Conservation (phyloP, 2,888 invertebrate species). For the Mythimna ferrago region DNA sequence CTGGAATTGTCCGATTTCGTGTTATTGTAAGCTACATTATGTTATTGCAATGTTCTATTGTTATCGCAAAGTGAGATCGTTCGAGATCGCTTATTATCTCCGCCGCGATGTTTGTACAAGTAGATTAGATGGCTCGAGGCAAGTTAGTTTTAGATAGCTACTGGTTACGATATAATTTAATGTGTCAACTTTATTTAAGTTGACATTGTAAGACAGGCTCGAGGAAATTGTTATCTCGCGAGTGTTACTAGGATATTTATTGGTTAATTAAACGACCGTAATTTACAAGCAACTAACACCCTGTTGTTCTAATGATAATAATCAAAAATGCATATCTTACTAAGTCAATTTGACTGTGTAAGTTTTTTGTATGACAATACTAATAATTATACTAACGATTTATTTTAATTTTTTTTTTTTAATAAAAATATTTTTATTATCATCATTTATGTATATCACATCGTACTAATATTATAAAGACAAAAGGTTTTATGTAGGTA, state of each 20-base stretch:
- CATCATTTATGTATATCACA: too few species aligned
- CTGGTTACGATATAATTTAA: slow-evolving; percentile 43
- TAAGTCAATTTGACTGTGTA: too few species aligned
- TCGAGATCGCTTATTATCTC: slow-evolving; percentile 57
- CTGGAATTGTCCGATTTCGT: slow-evolving; percentile 66
- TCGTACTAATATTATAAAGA: too few species aligned
- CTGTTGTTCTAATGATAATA: too few species aligned
- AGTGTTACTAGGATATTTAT: slow-evolving; percentile 19
- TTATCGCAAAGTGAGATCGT: slow-evolving; percentile 58
- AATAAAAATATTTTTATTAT: too few species aligned
- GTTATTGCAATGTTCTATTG: slow-evolving; percentile 58
- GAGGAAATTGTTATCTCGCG: slow-evolving; percentile 47
- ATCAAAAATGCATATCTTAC: too few species aligned
- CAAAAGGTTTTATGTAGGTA: too few species aligned
- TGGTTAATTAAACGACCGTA: slow-evolving; percentile 14
- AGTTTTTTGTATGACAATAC: too few species aligned
- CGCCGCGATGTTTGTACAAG: slow-evolving; percentile 47
- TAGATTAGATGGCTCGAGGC: slow-evolving; percentile 57
- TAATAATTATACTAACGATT: too few species aligned
- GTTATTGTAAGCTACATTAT: slow-evolving; percentile 67
- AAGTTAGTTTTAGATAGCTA: slow-evolving; percentile 59
- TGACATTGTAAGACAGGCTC: slow-evolving; percentile 46
- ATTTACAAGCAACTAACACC: background rate
- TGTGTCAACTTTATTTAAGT: slow-evolving; percentile 53
- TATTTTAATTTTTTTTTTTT: too few species aligned